Percentiles rank a stretch among this genome's conserved stretches.
Evolutionary conservation across 2,797 vertebrate genomes (phyloP).

Genomic region (Rhinichthys osculus): DNA sequence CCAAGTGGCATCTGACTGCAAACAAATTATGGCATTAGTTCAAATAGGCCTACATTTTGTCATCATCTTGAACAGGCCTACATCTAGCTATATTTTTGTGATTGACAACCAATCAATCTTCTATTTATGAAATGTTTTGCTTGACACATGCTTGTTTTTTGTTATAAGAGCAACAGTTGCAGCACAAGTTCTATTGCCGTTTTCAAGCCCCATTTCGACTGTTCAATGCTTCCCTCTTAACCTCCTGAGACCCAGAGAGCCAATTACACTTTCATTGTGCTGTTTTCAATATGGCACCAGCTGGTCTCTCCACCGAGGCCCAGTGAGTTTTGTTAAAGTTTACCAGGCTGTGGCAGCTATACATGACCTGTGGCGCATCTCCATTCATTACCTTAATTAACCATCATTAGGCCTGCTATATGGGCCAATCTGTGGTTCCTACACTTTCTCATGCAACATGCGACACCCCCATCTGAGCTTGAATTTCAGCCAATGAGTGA

Average conservation of each 20-base stretch:
- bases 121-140: background rate
- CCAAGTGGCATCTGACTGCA: background rate
- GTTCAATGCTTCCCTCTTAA: slow-evolving; percentile 43
- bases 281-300: slow-evolving; percentile 75
- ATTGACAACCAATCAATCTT: background rate
- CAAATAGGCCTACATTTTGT: background rate
- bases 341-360: slow-evolving; percentile 72
- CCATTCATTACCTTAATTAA: slow-evolving; percentile 89
- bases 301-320: slow-evolving; percentile 68
- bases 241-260: slow-evolving; percentile 54
- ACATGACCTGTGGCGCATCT: slow-evolving; percentile 67
- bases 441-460: slow-evolving; percentile 61
- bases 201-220: slow-evolving; percentile 35
- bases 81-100: background rate
- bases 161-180: slow-evolving; percentile 33
- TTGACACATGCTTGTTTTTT: background rate
- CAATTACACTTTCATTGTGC: slow-evolving; percentile 70
- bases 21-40: background rate
- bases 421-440: slow-evolving; percentile 81
- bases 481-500: slow-evolving; percentile 78
- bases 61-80: background rate
- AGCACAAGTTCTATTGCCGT: slow-evolving; percentile 10
- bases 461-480: slow-evolving; percentile 40
- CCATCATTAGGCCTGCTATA: slow-evolving; percentile 82
- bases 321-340: slow-evolving; percentile 78